Conservation (phyloP, 92 coral and sea anemone species). For the Micromussa lordhowensis region DNA sequence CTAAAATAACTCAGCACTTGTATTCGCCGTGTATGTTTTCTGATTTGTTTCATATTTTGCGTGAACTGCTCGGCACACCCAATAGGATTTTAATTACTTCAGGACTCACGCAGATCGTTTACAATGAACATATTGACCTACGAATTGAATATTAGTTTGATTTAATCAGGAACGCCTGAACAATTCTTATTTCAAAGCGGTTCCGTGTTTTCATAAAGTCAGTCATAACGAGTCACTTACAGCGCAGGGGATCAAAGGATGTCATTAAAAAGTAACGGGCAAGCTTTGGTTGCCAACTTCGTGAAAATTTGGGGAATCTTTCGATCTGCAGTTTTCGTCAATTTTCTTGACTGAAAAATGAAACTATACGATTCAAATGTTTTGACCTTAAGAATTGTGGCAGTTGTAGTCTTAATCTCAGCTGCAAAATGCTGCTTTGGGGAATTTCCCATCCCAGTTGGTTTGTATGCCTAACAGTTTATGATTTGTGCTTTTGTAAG, state of each 20-base stretch:
- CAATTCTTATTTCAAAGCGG: neutral
- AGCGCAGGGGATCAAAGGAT: neutral
- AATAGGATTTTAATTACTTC: neutral
- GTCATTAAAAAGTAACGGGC: neutral
- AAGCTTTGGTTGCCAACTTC: no score
- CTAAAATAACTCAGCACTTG: neutral
- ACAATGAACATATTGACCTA: neutral
- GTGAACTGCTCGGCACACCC: no score
- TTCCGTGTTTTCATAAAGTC: neutral
- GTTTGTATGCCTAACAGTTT: neutral
- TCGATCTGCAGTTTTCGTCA: neutral
- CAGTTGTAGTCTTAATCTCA: neutral
- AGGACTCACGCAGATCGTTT: neutral
- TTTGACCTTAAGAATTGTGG: neutral
- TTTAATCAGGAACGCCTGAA: neutral
- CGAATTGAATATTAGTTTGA: neutral
- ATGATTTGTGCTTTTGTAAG: neutral
- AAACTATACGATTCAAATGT: neutral
- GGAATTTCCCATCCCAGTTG: conserved; percentile 3
- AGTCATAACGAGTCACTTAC: neutral
- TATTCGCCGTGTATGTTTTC: neutral
- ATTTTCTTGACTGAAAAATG: neutral
- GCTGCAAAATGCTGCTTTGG: neutral
- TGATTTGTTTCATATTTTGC: no score
- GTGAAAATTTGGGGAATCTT: neutral